These are phyloP conservation scores for Microtus ochrogaster DNA, from an alignment of 2,113 vertebrate genomes.

Conservation along the genomic window DNA sequence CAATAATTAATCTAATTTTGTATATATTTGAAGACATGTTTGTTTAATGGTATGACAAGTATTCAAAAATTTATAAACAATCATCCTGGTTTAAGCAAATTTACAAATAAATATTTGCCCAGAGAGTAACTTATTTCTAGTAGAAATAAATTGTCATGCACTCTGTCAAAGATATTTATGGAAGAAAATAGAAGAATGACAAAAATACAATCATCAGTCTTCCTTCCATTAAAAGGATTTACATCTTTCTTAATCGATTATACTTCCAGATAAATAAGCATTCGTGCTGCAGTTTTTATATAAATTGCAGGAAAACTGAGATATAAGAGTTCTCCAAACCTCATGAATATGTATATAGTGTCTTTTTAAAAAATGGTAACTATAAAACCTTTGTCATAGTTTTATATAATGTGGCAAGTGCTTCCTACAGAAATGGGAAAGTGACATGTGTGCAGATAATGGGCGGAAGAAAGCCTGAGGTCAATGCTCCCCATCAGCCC, in stretches of 20 bases:
- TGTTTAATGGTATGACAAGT: slow-evolving; percentile 33
- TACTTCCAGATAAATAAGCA: slow-evolving; percentile 56
- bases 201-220: slow-evolving; percentile 55
- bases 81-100: slow-evolving; percentile 7
- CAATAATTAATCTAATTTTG: slow-evolving; percentile 39
- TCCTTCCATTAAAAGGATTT: slow-evolving; percentile 64
- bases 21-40: slow-evolving; percentile 41
- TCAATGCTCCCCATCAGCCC: slow-evolving; percentile 61
- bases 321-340: slow-evolving; percentile 48
- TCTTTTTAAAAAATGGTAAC: slow-evolving; percentile 42
- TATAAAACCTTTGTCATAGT: slow-evolving; percentile 49
- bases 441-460: slow-evolving; percentile 57
- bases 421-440: slow-evolving; percentile 66
- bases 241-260: slow-evolving; percentile 48
- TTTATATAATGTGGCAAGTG: slow-evolving; percentile 62
- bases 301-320: slow-evolving; percentile 56
- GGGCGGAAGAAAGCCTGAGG: slow-evolving; percentile 27
- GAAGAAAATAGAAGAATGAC: slow-evolving; percentile 45
- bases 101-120: slow-evolving; percentile 57
- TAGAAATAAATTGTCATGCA: slow-evolving; percentile 24
- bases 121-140: slow-evolving; percentile 40
- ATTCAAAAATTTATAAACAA: slow-evolving; percentile 40
- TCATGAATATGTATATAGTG: slow-evolving; percentile 48
- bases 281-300: slow-evolving; percentile 47
- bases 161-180: slow-evolving; percentile 56